These are phyloP conservation scores for Laticauda colubrina DNA, from an alignment of 2,113 vertebrate genomes.

Conservation along the genomic window DNA sequence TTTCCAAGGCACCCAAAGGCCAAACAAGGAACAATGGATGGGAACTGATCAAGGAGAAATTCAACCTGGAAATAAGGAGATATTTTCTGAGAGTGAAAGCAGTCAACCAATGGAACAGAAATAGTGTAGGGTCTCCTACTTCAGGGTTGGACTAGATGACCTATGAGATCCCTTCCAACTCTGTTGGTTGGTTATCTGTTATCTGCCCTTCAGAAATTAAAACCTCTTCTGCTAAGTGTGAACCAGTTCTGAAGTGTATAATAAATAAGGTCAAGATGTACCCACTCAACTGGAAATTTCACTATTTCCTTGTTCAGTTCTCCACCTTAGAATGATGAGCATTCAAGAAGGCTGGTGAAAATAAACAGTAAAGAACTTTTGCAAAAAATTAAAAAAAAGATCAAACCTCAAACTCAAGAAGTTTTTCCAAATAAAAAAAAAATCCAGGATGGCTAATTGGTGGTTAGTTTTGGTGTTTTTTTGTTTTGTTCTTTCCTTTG, in stretches of 20 bases:
- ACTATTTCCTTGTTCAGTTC: not conserved
- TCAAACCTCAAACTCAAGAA: not conserved
- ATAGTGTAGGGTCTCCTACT: too few relatives aligned
- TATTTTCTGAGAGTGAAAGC: too few relatives aligned
- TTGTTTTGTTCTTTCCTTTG: too few relatives aligned
- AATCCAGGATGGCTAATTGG: not conserved
- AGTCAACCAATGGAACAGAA: too few relatives aligned
- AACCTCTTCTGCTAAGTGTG: not conserved
- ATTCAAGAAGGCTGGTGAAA: not conserved
- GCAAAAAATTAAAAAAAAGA: too few relatives aligned
- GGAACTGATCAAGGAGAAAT: too few relatives aligned
- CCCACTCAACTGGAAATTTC: not conserved
- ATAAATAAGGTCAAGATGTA: not conserved
- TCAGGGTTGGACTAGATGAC: too few relatives aligned
- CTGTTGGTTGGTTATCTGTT: too few relatives aligned
- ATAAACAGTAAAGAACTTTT: not conserved
- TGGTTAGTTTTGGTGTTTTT: not conserved
- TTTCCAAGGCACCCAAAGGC: too few relatives aligned
- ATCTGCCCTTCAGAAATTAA: not conserved
- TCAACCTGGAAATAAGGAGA: too few relatives aligned
- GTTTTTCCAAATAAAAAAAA: not conserved
- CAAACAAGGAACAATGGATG: too few relatives aligned
- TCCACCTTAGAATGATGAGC: not conserved
- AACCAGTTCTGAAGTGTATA: not conserved
- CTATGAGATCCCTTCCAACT: too few relatives aligned